Base-by-base conservation (phyloP, 2,797 vertebrate species). In the Lutjanus campechanus region DNA sequence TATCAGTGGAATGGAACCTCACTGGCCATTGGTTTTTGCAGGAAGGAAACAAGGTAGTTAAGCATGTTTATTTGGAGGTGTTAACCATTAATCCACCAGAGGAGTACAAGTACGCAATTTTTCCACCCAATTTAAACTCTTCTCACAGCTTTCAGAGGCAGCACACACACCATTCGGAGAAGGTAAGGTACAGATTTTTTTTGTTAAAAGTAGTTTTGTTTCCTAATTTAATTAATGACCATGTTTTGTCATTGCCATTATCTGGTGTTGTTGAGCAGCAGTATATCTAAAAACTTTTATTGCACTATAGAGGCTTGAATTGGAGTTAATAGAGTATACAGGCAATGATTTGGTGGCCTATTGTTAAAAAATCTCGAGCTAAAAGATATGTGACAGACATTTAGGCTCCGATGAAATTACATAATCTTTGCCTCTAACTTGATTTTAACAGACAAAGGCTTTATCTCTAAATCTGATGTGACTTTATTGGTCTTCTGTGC, bases 31-130 rank as follows among this genome's bases (percentile, higher is more conserved):
- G 63, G 82, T 82, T 90, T 84, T 92, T 73, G 84, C 82, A 90
- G 85, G 83, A 84, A 94, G 94, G 93, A 93, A 94, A 95, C 81
- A 78, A 74, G 90, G 90, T 89, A 88, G 91, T 96, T 95, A 93
- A 87, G 86, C 89, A 84, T 87, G 86, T 87, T 82, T 79, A 73
- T 91, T 85, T 93, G 88, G 87, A 67, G 74, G 76, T 65, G 91
- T 94, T 93, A 96, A 95, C 91, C 85, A 96, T 96, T 96, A 96
- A 96, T 36, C 81, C 72, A 44, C 13, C 8, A 8, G 76, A 89
- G 76, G 82, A 81, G 85, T 81, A 92, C 89, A 93, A 91, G 88
- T 74, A 68, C 60, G 46, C 83, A 63, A 8, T 76, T 85, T 92
- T 93, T 91, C 90, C 93, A 92, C 77, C 85, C 78, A 83, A 90